These are phyloP conservation scores for Equus przewalskii DNA, from an alignment of 2,113 vertebrate genomes.

Conservation along the genomic window DNA sequence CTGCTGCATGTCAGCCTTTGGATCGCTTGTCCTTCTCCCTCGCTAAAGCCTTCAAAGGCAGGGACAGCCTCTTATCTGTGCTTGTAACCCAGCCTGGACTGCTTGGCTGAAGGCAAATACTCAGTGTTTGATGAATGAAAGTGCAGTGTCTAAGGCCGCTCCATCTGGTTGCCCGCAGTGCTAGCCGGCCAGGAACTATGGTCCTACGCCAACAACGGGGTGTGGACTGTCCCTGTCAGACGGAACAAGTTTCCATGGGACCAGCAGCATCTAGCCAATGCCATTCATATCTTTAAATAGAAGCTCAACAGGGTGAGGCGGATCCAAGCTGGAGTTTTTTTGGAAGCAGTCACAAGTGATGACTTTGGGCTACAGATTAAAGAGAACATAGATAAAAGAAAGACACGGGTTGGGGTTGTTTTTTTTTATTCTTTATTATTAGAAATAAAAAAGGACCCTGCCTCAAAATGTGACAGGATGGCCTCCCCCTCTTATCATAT, in stretches of 20 bases:
- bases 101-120: not conserved
- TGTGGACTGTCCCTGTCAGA: not conserved
- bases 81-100: not conserved
- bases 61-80: rapidly evolving
- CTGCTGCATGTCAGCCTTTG: not conserved
- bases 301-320: not conserved
- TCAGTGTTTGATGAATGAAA: not conserved
- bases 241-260: not conserved
- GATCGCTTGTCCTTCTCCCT: not conserved
- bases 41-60: not conserved
- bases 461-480: not conserved
- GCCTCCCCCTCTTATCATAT: constrained; percentile 13
- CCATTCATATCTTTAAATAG: not conserved
- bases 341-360: not conserved
- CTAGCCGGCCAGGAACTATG: not conserved
- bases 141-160: not conserved
- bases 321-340: not conserved
- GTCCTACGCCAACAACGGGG: not conserved
- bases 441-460: not conserved
- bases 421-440: not conserved
- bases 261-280: not conserved
- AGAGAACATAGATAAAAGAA: not conserved
- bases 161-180: not conserved
- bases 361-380: constrained; percentile 9
- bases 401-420: not conserved